Evolutionary conservation across 2,113 vertebrate genomes (phyloP).

Genomic region (Stictonetta naevosa): DNA sequence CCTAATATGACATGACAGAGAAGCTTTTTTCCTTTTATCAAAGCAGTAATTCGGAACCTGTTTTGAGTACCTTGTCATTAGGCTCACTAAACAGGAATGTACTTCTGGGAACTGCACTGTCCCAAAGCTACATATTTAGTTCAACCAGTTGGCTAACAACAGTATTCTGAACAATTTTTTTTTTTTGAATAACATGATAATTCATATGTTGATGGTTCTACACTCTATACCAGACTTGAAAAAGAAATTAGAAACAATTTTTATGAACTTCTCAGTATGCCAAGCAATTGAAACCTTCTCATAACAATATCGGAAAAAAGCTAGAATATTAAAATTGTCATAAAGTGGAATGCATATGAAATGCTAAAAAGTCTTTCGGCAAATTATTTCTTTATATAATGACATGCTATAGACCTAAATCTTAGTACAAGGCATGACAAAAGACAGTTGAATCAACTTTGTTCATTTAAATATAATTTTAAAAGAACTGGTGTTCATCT

Average conservation of each 20-base stretch:
- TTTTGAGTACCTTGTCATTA: background rate
- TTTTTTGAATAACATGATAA: background rate
- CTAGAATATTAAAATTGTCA: slow-evolving; percentile 70
- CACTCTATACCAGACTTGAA: slow-evolving; percentile 42
- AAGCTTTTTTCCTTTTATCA: background rate
- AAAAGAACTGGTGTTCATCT: slow-evolving; percentile 72
- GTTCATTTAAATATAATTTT: slow-evolving; percentile 81
- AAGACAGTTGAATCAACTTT: slow-evolving; percentile 80
- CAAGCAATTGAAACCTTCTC: slow-evolving; percentile 62
- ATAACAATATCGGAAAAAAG: slow-evolving; percentile 47
- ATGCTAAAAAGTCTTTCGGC: slow-evolving; percentile 64
- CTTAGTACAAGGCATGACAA: slow-evolving; percentile 69
- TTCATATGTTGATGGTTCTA: slow-evolving; percentile 22
- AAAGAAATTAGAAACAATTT: slow-evolving; percentile 64
- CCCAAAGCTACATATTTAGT: background rate
- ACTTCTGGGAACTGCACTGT: background rate
- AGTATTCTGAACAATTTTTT: background rate
- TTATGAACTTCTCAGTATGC: slow-evolving; percentile 50
- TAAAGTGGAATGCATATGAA: slow-evolving; percentile 55
- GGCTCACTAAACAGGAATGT: background rate
- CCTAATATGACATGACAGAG: too few species aligned
- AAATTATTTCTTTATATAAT: slow-evolving; percentile 77
- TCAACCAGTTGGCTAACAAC: background rate
- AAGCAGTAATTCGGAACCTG: accelerated
- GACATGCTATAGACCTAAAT: slow-evolving; percentile 73